A percentile compares a stretch with the other conserved stretches of the same genome.
Conservation (phyloP, 2,888 invertebrate species). For the Proisotoma minuta region DNA sequence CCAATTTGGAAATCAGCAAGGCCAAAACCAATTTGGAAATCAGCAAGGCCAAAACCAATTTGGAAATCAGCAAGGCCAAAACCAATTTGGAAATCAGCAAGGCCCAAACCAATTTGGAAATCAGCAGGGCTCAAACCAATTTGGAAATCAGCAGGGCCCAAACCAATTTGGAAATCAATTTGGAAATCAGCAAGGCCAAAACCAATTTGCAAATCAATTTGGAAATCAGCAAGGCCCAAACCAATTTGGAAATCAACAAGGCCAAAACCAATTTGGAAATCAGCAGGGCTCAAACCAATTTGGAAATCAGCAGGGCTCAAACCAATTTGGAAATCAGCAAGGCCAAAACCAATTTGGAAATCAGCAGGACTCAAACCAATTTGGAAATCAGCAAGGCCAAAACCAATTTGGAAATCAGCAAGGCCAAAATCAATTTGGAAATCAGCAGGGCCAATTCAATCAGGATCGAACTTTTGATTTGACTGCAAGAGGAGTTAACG, state of each 20-base stretch:
- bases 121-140: not conserved
- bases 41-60: not conserved
- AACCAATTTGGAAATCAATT: not conserved
- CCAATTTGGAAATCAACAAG: not conserved
- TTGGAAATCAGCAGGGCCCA: conserved; percentile 6
- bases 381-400: not conserved
- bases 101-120: not conserved
- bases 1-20: not conserved
- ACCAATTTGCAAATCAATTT: not conserved
- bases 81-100: not conserved
- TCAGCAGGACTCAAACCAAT: not conserved
- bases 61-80: not conserved
- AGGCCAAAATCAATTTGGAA: too few species aligned
- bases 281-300: conserved; percentile 13
- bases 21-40: not conserved
- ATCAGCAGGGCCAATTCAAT: not conserved
- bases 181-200: conserved; percentile 1
- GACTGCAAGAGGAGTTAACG: not conserved
- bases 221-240: not conserved
- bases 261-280: conserved; percentile 2
- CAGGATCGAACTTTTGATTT: not conserved
- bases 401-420: not conserved
- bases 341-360: conserved; percentile 2
- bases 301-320: not conserved
- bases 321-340: conserved; percentile 6